Evolutionary conservation across 2,113 vertebrate species (phyloP), one percentile per base, ranked within the genome.

Genomic region (Hippopotamus amphibius): DNA sequence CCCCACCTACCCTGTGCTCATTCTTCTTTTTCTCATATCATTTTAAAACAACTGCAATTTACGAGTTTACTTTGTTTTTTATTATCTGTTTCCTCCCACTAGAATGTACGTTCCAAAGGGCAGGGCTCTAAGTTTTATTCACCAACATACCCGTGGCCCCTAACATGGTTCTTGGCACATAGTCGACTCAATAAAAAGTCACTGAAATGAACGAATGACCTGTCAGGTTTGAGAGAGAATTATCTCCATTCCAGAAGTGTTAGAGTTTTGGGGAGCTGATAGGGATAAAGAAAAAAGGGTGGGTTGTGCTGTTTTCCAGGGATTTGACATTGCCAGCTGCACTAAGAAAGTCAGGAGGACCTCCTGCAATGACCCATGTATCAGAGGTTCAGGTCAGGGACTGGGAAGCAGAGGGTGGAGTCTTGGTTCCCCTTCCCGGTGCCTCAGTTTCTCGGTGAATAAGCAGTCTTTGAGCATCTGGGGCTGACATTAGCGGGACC

Each of bases 401-500:
- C 65, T 21, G 0, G 46, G 65, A 50, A 76, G 57, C 61, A 21
- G 71, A 69, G 33, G 76, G 33, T 81, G 50, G 30, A n/a, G 11
- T 79, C 46, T 83, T 43, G 15, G 10, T 15, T 79, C 33, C 53
- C 12, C 28, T 28, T 63, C 6, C 74, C 26, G 3, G 0, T 84
- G 90, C 80, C 61, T 95, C 61, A 59, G 28, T 97, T 93, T 90
- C 93, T 71, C 50, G 28, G 37, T 53, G 71, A 63, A 59, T 74
- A 65, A 89, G 88, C 6, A 0, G 37, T 90, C 63, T 92, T 76
- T 89, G 74, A 68, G 33, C 28, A 10, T 43, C 2, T 33, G 30
- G 50, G 33, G 7, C 87, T 92, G 79, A 69, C 21, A 16, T 92
- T 90, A 72, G 33, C 24, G 2, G 68, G 55, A 83, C 88, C 48